Conservation (phyloP, 2,113 vertebrate genomes). For the Noturus placidus region DNA sequence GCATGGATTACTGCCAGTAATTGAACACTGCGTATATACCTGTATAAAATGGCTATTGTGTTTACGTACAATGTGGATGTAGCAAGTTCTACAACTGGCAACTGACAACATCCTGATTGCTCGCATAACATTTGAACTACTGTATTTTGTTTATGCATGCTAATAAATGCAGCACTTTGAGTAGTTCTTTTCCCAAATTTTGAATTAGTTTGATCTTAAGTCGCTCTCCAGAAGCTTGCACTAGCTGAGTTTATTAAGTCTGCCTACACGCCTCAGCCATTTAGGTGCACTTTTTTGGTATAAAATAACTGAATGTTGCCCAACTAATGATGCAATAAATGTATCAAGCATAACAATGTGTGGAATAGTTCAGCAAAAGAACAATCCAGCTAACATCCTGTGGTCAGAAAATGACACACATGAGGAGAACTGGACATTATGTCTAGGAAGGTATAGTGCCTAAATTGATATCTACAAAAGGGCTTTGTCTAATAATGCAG, state of each 20-base stretch:
- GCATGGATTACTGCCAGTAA: constrained; percentile 13
- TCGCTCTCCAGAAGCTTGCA: background rate
- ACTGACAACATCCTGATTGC: background rate
- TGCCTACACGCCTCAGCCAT: background rate
- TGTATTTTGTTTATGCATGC: background rate
- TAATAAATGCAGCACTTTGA: background rate
- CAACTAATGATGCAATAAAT: background rate
- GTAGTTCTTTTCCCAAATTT: background rate
- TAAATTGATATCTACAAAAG: background rate
- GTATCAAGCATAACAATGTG: background rate
- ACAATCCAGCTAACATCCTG: background rate
- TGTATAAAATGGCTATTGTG: background rate
- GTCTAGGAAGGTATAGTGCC: background rate
- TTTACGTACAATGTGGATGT: background rate
- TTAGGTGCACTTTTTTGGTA: background rate
- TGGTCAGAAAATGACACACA: background rate
- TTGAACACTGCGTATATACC: background rate
- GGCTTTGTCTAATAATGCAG: background rate
- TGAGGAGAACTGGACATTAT: background rate
- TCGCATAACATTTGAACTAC: background rate
- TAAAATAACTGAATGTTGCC: background rate
- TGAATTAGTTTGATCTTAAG: background rate
- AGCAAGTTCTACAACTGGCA: background rate
- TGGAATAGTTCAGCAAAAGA: background rate
- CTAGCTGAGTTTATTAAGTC: background rate